Conservation (phyloP, 2,888 invertebrate species). For the Ophioninae sp. region DNA sequence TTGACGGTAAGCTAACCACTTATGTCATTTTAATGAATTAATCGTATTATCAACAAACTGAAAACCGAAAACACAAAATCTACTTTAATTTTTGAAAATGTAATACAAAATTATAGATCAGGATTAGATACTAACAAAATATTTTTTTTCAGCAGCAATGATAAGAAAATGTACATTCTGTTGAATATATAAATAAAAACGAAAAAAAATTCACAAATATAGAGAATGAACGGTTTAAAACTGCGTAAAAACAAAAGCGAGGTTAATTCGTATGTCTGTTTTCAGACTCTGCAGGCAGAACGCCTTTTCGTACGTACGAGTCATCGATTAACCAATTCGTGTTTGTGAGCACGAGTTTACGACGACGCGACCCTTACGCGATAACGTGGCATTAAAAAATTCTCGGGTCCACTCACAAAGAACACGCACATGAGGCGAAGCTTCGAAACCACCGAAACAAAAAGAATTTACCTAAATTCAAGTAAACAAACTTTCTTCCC, state of each 20-base stretch:
- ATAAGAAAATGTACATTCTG: neutral
- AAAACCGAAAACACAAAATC: too few species aligned
- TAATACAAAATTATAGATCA: neutral
- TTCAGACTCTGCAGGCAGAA: neutral
- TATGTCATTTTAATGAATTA: too few species aligned
- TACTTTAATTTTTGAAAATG: neutral
- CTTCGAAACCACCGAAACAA: too few species aligned
- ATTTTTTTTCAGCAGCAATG: neutral
- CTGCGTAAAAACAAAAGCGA: neutral
- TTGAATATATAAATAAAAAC: neutral
- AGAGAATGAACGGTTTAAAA: neutral
- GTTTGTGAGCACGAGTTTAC: conserved; percentile 15
- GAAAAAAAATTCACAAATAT: neutral
- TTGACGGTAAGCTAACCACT: too few species aligned
- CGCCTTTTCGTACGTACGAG: conserved; percentile 23
- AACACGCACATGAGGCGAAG: neutral
- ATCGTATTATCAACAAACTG: too few species aligned
- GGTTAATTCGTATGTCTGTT: neutral
- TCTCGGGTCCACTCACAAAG: neutral
- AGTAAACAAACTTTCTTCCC: too few species aligned
- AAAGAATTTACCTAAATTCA: too few species aligned
- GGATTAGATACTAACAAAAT: neutral
- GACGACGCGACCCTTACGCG: neutral
- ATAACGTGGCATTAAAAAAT: neutral
- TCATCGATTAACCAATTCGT: conserved; percentile 52